Percentiles rank a stretch among this genome's conserved stretches.
phyloP scores from a whole-genome alignment of 1,140 invertebrate genomes.

The Acyrthosiphon pisum region DNA sequence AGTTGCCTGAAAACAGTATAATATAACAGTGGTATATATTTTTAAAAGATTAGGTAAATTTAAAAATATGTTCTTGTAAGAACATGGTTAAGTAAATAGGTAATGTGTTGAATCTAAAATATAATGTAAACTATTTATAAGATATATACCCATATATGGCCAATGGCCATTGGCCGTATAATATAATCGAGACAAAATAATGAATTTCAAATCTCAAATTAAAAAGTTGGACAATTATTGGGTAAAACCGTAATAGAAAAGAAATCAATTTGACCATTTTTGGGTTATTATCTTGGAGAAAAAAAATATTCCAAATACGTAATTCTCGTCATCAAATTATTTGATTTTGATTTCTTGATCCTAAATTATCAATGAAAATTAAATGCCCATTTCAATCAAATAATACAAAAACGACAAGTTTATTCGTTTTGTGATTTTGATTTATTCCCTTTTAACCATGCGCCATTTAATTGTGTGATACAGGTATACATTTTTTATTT shows the following conservation, averaged over 20 bases:
- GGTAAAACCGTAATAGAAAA: neutral
- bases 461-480: neutral
- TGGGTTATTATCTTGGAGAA: neutral
- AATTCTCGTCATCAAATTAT: neutral
- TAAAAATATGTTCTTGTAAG: neutral
- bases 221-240: neutral
- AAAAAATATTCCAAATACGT: neutral
- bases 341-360: neutral
- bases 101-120: too few species aligned
- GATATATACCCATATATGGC: neutral
- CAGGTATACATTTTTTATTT: neutral
- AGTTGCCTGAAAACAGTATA: slow-evolving; percentile 14
- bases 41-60: neutral
- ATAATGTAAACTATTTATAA: neutral
- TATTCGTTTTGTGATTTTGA: neutral
- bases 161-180: too few species aligned
- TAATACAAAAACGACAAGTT: neutral
- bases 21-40: neutral
- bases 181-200: neutral
- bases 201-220: neutral
- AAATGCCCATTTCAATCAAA: neutral
- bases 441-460: neutral
- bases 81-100: too few species aligned
- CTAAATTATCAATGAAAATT: neutral
- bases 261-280: neutral